phyloP scores from a whole-genome alignment of 2,113 vertebrate species.

The Zingel zingel region DNA sequence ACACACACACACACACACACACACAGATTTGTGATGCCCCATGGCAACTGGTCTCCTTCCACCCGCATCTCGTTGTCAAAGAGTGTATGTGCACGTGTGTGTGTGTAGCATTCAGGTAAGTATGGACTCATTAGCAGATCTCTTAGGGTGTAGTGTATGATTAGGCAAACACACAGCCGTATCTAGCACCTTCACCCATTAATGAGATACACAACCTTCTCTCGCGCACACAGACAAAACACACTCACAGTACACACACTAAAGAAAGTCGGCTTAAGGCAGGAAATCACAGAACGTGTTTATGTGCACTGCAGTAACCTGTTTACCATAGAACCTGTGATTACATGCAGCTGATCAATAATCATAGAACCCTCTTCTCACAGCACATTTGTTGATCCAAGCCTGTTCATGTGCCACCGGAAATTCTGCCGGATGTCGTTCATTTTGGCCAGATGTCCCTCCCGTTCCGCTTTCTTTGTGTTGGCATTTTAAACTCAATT shows the following conservation, averaged over 20 bases:
- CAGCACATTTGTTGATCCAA: background rate
- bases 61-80: background rate
- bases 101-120: background rate
- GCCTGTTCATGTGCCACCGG: background rate
- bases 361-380: background rate
- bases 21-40: slow-evolving; percentile 14
- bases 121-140: slow-evolving; percentile 29
- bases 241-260: slow-evolving; percentile 1
- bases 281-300: slow-evolving; percentile 12
- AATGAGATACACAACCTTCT: slow-evolving; percentile 25
- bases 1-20: background rate
- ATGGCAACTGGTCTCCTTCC: slow-evolving; percentile 4
- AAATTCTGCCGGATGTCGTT: no score
- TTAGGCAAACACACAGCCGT: slow-evolving; percentile 21
- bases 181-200: slow-evolving; percentile 10
- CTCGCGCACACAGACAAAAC: background rate
- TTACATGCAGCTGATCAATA: background rate
- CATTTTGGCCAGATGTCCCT: no score
- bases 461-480: no score
- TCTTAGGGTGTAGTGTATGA: slow-evolving; percentile 11
- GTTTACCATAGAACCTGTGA: slow-evolving; percentile 6
- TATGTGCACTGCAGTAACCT: background rate
- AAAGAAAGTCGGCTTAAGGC: background rate
- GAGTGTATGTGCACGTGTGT: background rate
- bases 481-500: no score